Evolutionary conservation across 1,140 invertebrate species (phyloP).

Genomic region (Zaprionus gabonicus): DNA sequence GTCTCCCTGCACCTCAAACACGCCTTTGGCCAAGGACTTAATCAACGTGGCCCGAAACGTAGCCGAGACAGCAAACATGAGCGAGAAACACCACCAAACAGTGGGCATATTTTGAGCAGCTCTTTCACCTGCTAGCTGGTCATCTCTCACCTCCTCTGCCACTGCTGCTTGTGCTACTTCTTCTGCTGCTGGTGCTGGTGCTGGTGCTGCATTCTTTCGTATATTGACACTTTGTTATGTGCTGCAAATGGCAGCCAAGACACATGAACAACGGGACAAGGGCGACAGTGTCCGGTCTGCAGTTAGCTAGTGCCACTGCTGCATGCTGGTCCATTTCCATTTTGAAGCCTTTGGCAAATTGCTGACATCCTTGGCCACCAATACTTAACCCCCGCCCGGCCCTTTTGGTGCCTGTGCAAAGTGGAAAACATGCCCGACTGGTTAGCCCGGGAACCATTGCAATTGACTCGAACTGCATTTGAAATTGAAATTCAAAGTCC

Average conservation of each 20-base stretch:
- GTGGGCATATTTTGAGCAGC: constrained; percentile 22
- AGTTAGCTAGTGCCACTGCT: constrained; percentile 1
- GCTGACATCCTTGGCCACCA: constrained; percentile 24
- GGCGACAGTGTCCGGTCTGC: constrained; percentile 5
- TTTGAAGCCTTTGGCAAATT: constrained; percentile 57
- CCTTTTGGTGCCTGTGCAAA: constrained; percentile 9
- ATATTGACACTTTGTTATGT: constrained; percentile 79
- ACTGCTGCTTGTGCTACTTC: constrained; percentile 7
- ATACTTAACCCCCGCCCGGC: background rate
- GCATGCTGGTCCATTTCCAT: constrained; percentile 32
- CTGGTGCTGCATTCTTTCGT: constrained; percentile 43
- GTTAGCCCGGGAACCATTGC: constrained; percentile 59
- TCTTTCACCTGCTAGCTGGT: constrained; percentile 9
- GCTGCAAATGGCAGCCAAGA: constrained; percentile 69
- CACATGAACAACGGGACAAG: constrained; percentile 20
- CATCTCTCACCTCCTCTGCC: background rate
- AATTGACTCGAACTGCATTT: constrained; percentile 73
- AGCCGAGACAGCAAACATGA: constrained; percentile 23
- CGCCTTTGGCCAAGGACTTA: constrained; percentile 54
- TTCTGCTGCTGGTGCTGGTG: constrained; percentile 12
- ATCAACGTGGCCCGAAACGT: constrained; percentile 46
- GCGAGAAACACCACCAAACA: constrained; percentile 7
- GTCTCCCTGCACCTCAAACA: background rate
- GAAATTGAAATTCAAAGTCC: constrained; percentile 53
- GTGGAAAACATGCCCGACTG: constrained; percentile 47